Base-by-base conservation (phyloP, 2,113 vertebrate genomes). In the Amia ocellicauda region DNA sequence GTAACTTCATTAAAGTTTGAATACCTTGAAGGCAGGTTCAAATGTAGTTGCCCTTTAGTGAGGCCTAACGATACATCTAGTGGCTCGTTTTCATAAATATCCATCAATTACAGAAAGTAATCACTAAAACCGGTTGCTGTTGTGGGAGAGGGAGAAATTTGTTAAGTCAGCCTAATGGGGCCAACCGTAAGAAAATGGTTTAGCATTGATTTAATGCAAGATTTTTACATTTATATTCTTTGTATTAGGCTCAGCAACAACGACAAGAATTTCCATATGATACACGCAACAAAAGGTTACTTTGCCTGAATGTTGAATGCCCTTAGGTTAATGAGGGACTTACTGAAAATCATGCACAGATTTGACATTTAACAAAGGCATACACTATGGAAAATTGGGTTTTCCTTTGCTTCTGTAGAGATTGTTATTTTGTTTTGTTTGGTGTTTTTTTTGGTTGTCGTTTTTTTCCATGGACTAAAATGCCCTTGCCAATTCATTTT, bases 291-390 rank as follows among this genome's bases (percentile, higher is more conserved):
- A 60, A 45, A 60, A 60, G 40, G 41, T 60, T 45, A 45, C 24
- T 4, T 60, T 41, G 7, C 20, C 4, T 19, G 24, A 40, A 60
- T 20, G 9, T 20, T 24, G 22, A 45, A 26, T n/a, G 10, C 58
- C 24, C 58, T 43, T 40, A 60, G 58, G 58, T 60, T 60, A 60
- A 60, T 45, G 58, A 60, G 29, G n/a, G 13, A 10, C 19, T 40
- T 45, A 45, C 14, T 14, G 36, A 26, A 60, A 60, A 43, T 24
- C 20, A 16, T 45, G 26, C 24, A 11, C 40, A 27, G 58, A 43
- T 45, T 23, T 60, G 58, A 45, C 58, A 60, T 60, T 43, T 60
- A 60, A 60, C 45, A 14, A 60, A 60, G 45, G 17, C 40, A 4
- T n/a, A 11, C 11, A 11, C 56, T 14, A 14, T 23, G 22, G 8